Evolutionary conservation across 2,113 vertebrate genomes (phyloP).

Genomic region (Setophaga petechia): DNA sequence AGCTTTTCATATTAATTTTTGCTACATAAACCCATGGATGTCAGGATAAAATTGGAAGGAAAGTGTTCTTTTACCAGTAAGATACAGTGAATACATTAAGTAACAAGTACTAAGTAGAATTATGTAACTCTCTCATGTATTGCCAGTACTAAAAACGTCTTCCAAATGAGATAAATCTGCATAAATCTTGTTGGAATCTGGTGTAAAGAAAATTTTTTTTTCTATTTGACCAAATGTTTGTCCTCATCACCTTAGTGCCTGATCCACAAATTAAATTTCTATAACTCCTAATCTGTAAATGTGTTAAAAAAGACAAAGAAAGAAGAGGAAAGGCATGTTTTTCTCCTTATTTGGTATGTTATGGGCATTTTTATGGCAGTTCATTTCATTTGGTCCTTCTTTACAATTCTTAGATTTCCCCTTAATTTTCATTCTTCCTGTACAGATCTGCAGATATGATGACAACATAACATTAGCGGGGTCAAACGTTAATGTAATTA

Average conservation of each 20-base stretch:
- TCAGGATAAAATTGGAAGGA: background rate
- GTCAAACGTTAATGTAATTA: background rate
- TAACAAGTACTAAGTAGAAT: background rate
- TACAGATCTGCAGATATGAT: background rate
- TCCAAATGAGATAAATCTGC: background rate
- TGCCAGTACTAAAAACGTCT: background rate
- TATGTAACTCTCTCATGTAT: background rate
- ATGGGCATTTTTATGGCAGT: background rate
- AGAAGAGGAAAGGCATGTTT: background rate
- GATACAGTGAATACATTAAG: background rate
- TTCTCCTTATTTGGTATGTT: background rate
- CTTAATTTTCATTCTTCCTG: background rate
- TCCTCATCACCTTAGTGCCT: background rate
- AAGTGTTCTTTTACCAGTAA: background rate
- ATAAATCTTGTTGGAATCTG: background rate
- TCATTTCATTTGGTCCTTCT: constrained; percentile 6
- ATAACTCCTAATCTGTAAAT: background rate
- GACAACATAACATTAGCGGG: background rate
- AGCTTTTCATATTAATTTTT: background rate
- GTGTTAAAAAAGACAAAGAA: background rate
- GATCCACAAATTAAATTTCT: background rate
- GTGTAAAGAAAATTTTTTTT: background rate
- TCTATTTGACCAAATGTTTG: background rate
- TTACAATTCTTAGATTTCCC: background rate
- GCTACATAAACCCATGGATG: background rate